Conservation (phyloP, 2,888 invertebrate species). For the Acanthacorydalis orientalis region DNA sequence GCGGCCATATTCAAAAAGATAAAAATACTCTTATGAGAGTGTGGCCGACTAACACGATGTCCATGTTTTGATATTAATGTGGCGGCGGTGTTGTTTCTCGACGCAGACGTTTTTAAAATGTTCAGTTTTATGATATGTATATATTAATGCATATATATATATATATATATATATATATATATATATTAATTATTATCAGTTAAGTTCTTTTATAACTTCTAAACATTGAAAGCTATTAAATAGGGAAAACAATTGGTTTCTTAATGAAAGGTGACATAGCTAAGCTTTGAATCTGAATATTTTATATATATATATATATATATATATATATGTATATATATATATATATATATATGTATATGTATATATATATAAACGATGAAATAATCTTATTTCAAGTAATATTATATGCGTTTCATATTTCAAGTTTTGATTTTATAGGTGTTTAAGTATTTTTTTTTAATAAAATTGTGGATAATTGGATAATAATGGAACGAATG, state of each 20-base stretch:
- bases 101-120: too few species aligned
- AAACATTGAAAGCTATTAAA: neutral
- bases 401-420: too few species aligned
- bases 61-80: too few species aligned
- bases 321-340: conserved; percentile 2
- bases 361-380: neutral
- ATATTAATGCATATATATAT: neutral
- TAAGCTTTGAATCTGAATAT: neutral
- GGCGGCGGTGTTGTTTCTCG: too few species aligned
- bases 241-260: neutral
- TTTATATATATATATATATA: conserved; percentile 3
- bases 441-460: neutral
- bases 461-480: neutral
- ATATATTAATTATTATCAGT: neutral
- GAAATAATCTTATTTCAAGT: too few species aligned
- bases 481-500: too few species aligned
- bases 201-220: neutral
- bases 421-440: too few species aligned
- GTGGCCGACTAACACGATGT: too few species aligned
- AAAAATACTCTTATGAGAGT: too few species aligned
- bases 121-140: neutral
- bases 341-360: conserved; percentile 3
- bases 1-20: conserved; percentile 4
- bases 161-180: conserved; percentile 1
- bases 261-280: neutral